Evolutionary conservation across 2,797 vertebrate species (phyloP).

Genomic region (Lindbergichthys nudifrons): DNA sequence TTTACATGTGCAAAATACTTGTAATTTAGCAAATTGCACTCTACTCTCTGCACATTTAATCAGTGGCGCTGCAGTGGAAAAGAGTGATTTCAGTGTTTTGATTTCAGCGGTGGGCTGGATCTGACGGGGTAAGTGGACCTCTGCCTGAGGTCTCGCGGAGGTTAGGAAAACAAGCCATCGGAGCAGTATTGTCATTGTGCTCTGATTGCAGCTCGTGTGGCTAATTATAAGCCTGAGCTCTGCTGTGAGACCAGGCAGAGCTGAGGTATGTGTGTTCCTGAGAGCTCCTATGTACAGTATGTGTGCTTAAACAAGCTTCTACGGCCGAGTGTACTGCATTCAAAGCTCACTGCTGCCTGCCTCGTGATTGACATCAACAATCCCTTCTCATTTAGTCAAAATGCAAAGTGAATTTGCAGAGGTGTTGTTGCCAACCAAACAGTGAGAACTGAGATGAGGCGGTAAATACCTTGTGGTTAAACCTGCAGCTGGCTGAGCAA

Average conservation of each 20-base stretch:
- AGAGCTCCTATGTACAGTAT: slow-evolving; percentile 30
- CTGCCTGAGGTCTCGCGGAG: slow-evolving; percentile 92
- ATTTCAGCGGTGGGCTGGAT: slow-evolving; percentile 93
- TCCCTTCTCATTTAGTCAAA: slow-evolving; percentile 51
- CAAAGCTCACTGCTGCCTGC: slow-evolving; percentile 30
- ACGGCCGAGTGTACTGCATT: slow-evolving; percentile 24
- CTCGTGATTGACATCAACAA: slow-evolving; percentile 53
- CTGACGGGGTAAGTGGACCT: slow-evolving; percentile 99
- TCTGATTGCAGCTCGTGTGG: slow-evolving; percentile 92
- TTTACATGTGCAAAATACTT: slow-evolving; percentile 99
- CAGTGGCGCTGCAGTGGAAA: slow-evolving; percentile 96
- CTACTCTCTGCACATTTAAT: slow-evolving; percentile 99
- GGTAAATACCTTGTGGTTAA: slow-evolving; percentile 68
- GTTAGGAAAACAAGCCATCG: slow-evolving; percentile 93
- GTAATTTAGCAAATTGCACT: slow-evolving; percentile 99
- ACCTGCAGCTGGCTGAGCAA: slow-evolving; percentile 63
- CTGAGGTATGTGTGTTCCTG: slow-evolving; percentile 60
- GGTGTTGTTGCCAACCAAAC: slow-evolving; percentile 56
- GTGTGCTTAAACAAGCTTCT: slow-evolving; percentile 51
- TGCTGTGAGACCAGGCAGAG: slow-evolving; percentile 81
- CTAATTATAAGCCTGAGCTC: slow-evolving; percentile 92
- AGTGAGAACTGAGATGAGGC: slow-evolving; percentile 42
- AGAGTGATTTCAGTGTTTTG: slow-evolving; percentile 98
- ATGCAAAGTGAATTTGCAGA: slow-evolving; percentile 64
- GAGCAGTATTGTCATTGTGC: slow-evolving; percentile 92